Evolutionary conservation across 1,140 invertebrate genomes (phyloP), one percentile per base, ranked within the genome.

Genomic region (Drosophila mauritiana): DNA sequence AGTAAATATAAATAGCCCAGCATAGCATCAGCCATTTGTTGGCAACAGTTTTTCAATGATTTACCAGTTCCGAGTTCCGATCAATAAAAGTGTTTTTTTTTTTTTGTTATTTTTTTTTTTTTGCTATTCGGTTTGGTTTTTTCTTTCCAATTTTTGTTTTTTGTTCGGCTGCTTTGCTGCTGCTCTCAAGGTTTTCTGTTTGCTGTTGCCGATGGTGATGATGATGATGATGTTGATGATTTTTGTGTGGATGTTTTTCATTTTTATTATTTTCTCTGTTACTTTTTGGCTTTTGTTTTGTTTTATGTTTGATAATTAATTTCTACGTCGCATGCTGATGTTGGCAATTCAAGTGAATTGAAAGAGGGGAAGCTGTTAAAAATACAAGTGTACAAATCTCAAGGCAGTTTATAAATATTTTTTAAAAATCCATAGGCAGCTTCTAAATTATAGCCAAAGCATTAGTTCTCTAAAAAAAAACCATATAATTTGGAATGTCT

Each of bases 111-210:
- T 31, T 31, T 27, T 6, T 27, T 27, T 27, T 27, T 27, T 27
- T 31, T 31, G 7, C 27, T 8, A 10, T 31, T 31, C 7, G 27
- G 27, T 59, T 39, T 11, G 25, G 53, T 56, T 61, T 62, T 80
- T 52, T 53, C 45, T 61, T 79, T 76, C 34, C 51, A 67, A 65
- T 20, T 80, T 76, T 77, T 84, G n/a, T 39, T 37, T 22, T 58
- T 36, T 34, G 45, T 42, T 13, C 25, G 27, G 34, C 46, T 27
- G 34, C 37, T 22, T 62, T 46, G 58, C 46, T 56, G 43, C 17
- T 48, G 57, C 62, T 75, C 63, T 76, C 73, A 76, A 76, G 64
- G 74, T 78, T 78, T 78, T 76, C 54, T 49, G 36, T 20, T 52
- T 61, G 68, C 40, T 42, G 61, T 37, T 40, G 64, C 61, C 39